Base-by-base conservation (phyloP, 2,797 vertebrate species). In the Phataginus tricuspis region DNA sequence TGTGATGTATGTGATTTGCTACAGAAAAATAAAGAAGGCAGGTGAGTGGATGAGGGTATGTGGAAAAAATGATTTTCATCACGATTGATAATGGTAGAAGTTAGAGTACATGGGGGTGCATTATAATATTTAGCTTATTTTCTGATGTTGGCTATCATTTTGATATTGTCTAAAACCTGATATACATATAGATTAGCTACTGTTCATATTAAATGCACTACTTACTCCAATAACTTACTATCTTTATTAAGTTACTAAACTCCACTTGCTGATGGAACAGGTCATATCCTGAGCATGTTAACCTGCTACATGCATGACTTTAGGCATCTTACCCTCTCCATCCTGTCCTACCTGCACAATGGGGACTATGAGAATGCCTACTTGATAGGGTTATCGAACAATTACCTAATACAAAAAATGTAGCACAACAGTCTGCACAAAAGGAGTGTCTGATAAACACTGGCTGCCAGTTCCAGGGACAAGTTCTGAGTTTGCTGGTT, bases 71-170 rank as follows among this genome's bases (percentile, higher is more conserved):
- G 55, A 57, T 57, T 37, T 16, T 72, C 61, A 25, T n/a, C 0
- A 11, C 16, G 71, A 69, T 23, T 34, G 80, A 66, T 53, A 29
- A 66, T 23, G 23, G 59, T 5, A 42, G 79, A 29, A 27, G 16
- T 19, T 29, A 9, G 66, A 45, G 59, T 39, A 12, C 4, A 4
- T 0, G 23, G 68, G 31, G 15, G 4, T 13, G 6, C 5, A 8
- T 61, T 68, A 15, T 25, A 53, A 71, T 64, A 49, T 23, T 55
- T 64, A 69, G 55, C 53, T 37, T 75, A 29, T 45, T 64, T 83
- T 83, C 87, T 37, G 68, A 68, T 49, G 61, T 34, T 59, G 78
- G 49, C 9, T 92, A 27, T 79, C 59, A 77, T 90, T 95, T 93
- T 39, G 72, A 69, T 68, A 84, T 75, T 55, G 64, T 45, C n/a